Evolutionary conservation across 2,797 vertebrate genomes (phyloP).

Genomic region (Girardinus metallicus): DNA sequence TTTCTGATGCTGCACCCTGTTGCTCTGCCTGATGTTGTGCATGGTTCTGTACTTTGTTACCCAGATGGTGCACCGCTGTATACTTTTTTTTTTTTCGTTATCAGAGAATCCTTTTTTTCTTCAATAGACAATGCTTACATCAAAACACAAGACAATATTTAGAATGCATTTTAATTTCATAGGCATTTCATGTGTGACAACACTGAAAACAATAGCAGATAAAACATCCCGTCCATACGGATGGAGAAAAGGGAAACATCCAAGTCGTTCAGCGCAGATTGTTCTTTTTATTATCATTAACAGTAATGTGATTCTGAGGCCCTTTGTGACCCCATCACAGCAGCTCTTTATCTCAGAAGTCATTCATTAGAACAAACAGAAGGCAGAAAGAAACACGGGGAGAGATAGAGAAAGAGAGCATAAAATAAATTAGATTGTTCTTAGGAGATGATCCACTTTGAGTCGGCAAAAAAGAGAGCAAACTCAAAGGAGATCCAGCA

Average conservation of each 20-base stretch:
- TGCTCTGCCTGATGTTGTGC: slow-evolving; percentile 61
- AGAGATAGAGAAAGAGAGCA: slow-evolving; percentile 47
- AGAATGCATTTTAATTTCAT: slow-evolving; percentile 68
- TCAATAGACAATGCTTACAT: slow-evolving; percentile 38
- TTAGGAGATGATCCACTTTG: slow-evolving; percentile 61
- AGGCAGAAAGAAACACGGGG: slow-evolving; percentile 63
- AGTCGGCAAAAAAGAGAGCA: slow-evolving; percentile 32
- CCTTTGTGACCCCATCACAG: slow-evolving; percentile 80
- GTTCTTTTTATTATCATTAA: slow-evolving; percentile 86
- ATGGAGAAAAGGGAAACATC: slow-evolving; percentile 63
- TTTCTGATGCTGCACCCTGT: slow-evolving; percentile 43
- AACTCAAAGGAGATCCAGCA: slow-evolving; percentile 43
- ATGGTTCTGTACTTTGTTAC: slow-evolving; percentile 53
- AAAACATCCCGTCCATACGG: slow-evolving; percentile 76
- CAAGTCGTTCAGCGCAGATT: slow-evolving; percentile 78
- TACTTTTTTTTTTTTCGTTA: slow-evolving; percentile 58
- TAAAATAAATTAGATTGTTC: slow-evolving; percentile 76
- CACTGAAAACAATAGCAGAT: slow-evolving; percentile 68
- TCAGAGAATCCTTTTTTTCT: slow-evolving; percentile 17
- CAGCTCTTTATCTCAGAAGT: slow-evolving; percentile 81
- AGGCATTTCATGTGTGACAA: slow-evolving; percentile 46
- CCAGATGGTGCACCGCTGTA: slow-evolving; percentile 71
- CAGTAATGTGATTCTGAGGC: slow-evolving; percentile 81
- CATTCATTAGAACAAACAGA: slow-evolving; percentile 84
- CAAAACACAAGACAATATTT: slow-evolving; percentile 49